Evolutionary conservation across 2,797 vertebrate genomes (phyloP), one percentile per base, ranked within the genome.

Genomic region (Gallirallus australis): DNA sequence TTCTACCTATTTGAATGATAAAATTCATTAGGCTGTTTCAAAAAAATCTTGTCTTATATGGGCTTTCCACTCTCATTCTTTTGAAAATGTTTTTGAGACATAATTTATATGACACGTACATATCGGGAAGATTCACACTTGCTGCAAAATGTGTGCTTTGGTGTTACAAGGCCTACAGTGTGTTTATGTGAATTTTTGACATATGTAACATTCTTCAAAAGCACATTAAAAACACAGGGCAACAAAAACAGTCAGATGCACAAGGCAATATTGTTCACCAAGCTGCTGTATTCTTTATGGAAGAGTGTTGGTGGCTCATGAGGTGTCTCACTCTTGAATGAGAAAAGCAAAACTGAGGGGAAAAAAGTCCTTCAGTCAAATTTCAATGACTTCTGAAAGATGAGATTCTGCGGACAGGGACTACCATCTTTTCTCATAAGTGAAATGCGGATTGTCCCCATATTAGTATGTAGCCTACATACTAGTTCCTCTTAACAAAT

Each of bases 141-240:
- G n/a, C 70, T 93, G 77, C 60, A 71, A 94, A 90, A 85, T 80
- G 18, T 76, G 63, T 45, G 72, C 91, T 95, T 94, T 82, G 37
- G 27, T 90, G 42, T 93, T 94, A 89, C 30, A 78, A 94, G 64
- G 94, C 59, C 65, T 88, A 25, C 31, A 79, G 28, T 13, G 33
- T 85, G 78, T 93, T 96, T 97, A 80, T 89, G 80, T 83, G 48
- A 87, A 69, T 93, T 93, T 96, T 40, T 73, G 65, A 87, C 45
- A 71, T 53, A 71, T 9, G 39, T 15, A 92, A 47, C 31, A 45
- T 42, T 89, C 60, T 77, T 68, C 40, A 85, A 89, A 94, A 81
- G 11, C 48, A 64, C 65, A n/a, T 31, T 88, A 53, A 84, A 66
- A 90, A 47, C 40, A 83, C 37, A 94, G 28, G 52, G 42, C 20